A percentile compares a stretch with the other conserved stretches of the same genome.
These are phyloP conservation scores for Lota lota DNA, from an alignment of 2,113 vertebrate species.

Conservation along the genomic window DNA sequence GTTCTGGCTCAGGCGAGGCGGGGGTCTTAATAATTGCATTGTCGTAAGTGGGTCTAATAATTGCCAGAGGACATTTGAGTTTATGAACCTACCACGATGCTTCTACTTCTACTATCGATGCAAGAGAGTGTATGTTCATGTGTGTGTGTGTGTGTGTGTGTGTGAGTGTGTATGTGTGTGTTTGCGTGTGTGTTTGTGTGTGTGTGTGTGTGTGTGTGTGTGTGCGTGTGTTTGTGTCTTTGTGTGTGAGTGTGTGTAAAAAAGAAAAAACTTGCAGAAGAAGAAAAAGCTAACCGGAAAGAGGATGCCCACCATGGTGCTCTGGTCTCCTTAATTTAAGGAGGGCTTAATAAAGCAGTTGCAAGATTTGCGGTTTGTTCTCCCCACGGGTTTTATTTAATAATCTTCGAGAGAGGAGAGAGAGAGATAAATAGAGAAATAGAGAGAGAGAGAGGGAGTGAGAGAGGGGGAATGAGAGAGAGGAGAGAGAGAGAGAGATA, in stretches of 20 bases:
- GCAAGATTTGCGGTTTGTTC: conserved; percentile 74
- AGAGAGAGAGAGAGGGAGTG: too few relatives aligned
- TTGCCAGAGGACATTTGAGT: conserved; percentile 68
- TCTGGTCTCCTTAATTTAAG: conserved; percentile 63
- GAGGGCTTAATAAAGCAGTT: conserved; percentile 73
- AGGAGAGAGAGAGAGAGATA: too few relatives aligned
- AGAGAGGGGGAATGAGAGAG: too few relatives aligned
- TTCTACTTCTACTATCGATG: conserved; percentile 34
- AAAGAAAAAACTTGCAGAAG: conserved; percentile 45
- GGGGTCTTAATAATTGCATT: conserved; percentile 62
- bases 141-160: too few relatives aligned
- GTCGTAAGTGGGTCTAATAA: conserved; percentile 70
- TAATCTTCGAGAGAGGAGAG: conserved; percentile 43
- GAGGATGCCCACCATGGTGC: conserved; percentile 53
- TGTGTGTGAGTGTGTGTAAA: too few relatives aligned
- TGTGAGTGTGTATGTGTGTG: too few relatives aligned
- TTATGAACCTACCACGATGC: conserved; percentile 50
- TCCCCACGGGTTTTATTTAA: conserved; percentile 72
- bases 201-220: too few relatives aligned
- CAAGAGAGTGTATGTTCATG: conserved; percentile 21
- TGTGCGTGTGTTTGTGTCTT: too few relatives aligned
- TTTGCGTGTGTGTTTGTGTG: too few relatives aligned
- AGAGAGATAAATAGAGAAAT: too few relatives aligned
- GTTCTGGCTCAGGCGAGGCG: conserved; percentile 57
- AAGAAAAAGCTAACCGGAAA: conserved; percentile 61